These are phyloP conservation scores for Drosophila cognata DNA, from an alignment of 2,888 invertebrate species.

Conservation along the genomic window DNA sequence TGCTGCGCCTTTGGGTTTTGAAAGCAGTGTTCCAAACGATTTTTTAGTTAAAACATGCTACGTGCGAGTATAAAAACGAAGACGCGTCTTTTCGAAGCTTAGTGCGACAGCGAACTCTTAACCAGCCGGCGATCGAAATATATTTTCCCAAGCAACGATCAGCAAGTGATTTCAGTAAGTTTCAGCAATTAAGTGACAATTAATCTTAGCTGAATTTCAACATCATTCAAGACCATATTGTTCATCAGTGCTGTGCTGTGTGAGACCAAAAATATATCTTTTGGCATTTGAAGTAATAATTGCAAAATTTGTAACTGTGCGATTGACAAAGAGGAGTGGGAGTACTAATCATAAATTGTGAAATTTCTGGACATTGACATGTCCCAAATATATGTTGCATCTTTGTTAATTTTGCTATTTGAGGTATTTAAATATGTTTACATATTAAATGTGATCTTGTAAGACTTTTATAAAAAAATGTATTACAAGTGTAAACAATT, in stretches of 20 bases:
- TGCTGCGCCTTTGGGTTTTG: constrained; percentile 74
- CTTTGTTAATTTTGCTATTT: not conserved
- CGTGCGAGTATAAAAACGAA: constrained; percentile 82
- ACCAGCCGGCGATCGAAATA: constrained; percentile 59
- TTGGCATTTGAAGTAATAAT: constrained; percentile 12
- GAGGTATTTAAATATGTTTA: not conserved
- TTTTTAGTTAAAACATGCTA: constrained; percentile 75
- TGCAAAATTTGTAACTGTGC: constrained; percentile 2
- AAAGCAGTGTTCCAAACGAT: constrained; percentile 73
- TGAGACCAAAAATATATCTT: constrained; percentile 2
- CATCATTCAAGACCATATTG: constrained; percentile 3
- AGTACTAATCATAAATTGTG: not conserved
- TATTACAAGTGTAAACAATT: not conserved
- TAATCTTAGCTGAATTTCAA: constrained; percentile 14
- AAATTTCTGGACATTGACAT: not conserved
- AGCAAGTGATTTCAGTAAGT: constrained; percentile 52
- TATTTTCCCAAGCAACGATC: constrained; percentile 44
- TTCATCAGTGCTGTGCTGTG: constrained; percentile 15
- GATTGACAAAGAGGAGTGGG: constrained; percentile 3
- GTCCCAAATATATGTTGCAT: not conserved
- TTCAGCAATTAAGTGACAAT: constrained; percentile 35
- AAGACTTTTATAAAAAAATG: not conserved
- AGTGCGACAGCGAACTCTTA: constrained; percentile 82
- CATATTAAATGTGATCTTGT: no score
- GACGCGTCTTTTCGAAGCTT: constrained; percentile 80